Conservation (phyloP, 2,797 vertebrate genomes). For the Clarias platycephalus region DNA sequence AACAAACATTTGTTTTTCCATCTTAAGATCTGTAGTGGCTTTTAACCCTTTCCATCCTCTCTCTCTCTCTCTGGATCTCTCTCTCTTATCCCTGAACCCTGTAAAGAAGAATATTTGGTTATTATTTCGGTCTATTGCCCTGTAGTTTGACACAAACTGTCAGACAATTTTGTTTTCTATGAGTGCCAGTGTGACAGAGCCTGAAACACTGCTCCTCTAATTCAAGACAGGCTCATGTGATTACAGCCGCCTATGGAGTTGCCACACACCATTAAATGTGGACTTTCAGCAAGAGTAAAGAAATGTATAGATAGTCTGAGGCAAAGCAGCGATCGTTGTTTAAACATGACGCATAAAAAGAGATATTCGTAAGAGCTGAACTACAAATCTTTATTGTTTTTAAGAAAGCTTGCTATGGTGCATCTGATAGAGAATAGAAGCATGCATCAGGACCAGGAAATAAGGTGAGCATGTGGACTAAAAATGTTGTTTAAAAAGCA, state of each 20-base stretch:
- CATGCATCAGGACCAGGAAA: not conserved
- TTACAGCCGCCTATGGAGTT: not conserved
- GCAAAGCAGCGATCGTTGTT: not conserved
- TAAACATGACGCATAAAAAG: not conserved
- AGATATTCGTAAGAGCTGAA: not conserved
- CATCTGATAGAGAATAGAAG: not conserved
- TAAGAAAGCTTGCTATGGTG: not conserved
- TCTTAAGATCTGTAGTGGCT: not conserved
- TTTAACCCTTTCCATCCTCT: not conserved
- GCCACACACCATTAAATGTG: not conserved
- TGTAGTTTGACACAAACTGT: not conserved
- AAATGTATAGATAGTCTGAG: not conserved
- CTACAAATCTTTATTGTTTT: not conserved
- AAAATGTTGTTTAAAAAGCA: not conserved
- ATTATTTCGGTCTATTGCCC: not conserved
- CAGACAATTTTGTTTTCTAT: not conserved
- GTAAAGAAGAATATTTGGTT: not conserved
- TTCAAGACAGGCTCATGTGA: not conserved
- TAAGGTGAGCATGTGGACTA: not conserved
- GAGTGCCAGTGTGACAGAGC: slow-evolving; percentile 2
- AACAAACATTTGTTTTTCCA: not conserved
- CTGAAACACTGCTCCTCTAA: not conserved
- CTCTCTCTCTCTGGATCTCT: not conserved
- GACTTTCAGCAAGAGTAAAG: not conserved
- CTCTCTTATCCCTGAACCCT: not conserved